Base-by-base conservation (phyloP, 2,113 vertebrate genomes). In the Elgaria multicarinata region DNA sequence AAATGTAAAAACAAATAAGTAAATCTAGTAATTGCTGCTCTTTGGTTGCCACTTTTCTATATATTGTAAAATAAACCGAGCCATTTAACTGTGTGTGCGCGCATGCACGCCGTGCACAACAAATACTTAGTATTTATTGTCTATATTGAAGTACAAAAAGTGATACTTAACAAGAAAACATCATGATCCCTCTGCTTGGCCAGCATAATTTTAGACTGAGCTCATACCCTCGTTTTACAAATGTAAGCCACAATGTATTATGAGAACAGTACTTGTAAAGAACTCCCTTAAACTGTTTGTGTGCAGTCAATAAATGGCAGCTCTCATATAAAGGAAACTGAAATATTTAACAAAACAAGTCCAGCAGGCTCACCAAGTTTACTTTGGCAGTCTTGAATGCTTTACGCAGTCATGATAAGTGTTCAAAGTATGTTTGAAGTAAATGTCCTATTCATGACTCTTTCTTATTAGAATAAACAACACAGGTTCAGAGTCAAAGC, bases 311-410 rank as follows among this genome's bases (percentile, higher is more conserved):
- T 36, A 86, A 44, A 50, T 87, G 39, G 31, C 58, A 78, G 58
- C 31, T 78, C 18, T 86, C 12, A 12, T 26, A n/a, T 24, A 64
- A 58, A 87, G 5, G 42, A 42, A 82, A 64, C 53, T 77, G 39
- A 77, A 87, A 64, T 78, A 87, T 71, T 84, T 84, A 33, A 84
- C 66, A 12, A n/a, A 78, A 78, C 86, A 62, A 78, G 86, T 66
- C 86, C 42, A 78, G 58, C 86, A 78, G 42, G 86, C 58, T 87
- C 33, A 67, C 31, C 75, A 67, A 28, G 74, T 87, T 87, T 67
- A n/a, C 75, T 12, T 24, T 78, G 75, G 42, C 20, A 67, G 42
- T 36, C 55, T 87, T n/a, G 6, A 44, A 46, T 87, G 62, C 28
- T 87, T 78, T 78, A 33, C 33, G 28, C 42, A 87, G 22, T 62